A percentile compares a stretch with the other conserved stretches of the same genome.
Conservation (phyloP, 2,113 vertebrate species). For the Gymnocephalus cernua region DNA sequence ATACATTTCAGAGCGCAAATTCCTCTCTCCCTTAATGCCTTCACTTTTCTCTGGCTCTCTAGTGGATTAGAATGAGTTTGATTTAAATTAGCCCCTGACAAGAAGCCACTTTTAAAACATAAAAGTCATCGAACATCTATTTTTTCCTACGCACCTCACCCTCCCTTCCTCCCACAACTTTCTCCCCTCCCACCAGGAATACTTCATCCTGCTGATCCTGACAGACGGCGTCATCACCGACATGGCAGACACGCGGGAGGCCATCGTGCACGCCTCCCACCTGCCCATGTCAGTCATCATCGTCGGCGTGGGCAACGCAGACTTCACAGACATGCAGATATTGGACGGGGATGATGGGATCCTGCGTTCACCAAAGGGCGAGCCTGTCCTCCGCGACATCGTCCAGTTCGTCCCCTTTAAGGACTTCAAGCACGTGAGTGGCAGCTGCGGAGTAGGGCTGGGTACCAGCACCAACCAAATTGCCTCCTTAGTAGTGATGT, state of each 20-base stretch:
- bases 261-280: slow-evolving; percentile 97
- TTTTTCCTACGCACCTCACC: not conserved
- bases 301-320: slow-evolving; percentile 95
- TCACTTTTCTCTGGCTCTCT: slow-evolving; percentile 31
- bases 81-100: slow-evolving; percentile 69
- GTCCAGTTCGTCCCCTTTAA: slow-evolving; percentile 99
- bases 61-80: slow-evolving; percentile 63
- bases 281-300: slow-evolving; percentile 99
- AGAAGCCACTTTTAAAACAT: slow-evolving; percentile 51
- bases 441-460: not conserved
- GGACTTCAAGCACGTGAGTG: slow-evolving; percentile 97
- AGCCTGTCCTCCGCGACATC: slow-evolving; percentile 96
- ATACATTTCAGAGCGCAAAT: slow-evolving; percentile 51
- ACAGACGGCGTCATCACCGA: slow-evolving; percentile 98
- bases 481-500: too few relatives aligned
- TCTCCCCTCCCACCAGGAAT: slow-evolving; percentile 88
- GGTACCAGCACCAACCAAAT: too few relatives aligned
- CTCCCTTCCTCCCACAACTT: not conserved
- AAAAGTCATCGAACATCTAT: slow-evolving; percentile 40
- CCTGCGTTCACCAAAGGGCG: slow-evolving; percentile 95
- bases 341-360: slow-evolving; percentile 96
- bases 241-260: slow-evolving; percentile 98
- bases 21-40: slow-evolving; percentile 53
- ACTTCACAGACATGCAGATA: slow-evolving; percentile 99
- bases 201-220: slow-evolving; percentile 98